Conservation (phyloP, 2,797 vertebrate species). For the Parambassis ranga region DNA sequence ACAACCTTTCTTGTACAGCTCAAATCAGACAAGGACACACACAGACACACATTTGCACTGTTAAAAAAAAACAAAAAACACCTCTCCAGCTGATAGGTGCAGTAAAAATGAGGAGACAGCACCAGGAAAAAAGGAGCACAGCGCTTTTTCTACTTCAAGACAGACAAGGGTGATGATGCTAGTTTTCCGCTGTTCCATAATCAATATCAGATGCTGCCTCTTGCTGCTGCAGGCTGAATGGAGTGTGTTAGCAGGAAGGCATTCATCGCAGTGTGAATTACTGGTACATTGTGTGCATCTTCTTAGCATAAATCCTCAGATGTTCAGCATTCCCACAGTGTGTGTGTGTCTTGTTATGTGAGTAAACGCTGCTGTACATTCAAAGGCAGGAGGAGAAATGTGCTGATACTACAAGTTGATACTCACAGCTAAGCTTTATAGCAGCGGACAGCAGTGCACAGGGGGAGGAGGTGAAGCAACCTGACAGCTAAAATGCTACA, state of each 20-base stretch:
- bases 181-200: slow-evolving; percentile 33
- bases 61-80: not conserved
- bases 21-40: not conserved
- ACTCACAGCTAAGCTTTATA: not conserved
- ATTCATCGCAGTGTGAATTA: slow-evolving; percentile 33
- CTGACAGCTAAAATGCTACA: not conserved
- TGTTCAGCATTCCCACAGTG: not conserved
- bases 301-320: not conserved
- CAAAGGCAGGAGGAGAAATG: slow-evolving; percentile 8
- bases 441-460: not conserved
- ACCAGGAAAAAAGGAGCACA: slow-evolving; percentile 10
- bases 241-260: slow-evolving; percentile 13
- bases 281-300: not conserved
- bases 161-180: slow-evolving; percentile 23
- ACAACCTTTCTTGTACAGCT: not conserved
- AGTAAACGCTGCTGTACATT: slow-evolving; percentile 16
- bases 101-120: slow-evolving; percentile 31
- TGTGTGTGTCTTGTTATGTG: slow-evolving; percentile 28
- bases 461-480: not conserved
- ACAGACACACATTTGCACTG: not conserved
- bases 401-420: not conserved
- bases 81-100: slow-evolving; percentile 22
- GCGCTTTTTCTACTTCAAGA: slow-evolving; percentile 2
- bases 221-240: slow-evolving; percentile 37
- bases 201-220: slow-evolving; percentile 42